These are phyloP conservation scores for Bilobella aurantiaca DNA, from an alignment of 1,140 invertebrate species.

Conservation along the genomic window DNA sequence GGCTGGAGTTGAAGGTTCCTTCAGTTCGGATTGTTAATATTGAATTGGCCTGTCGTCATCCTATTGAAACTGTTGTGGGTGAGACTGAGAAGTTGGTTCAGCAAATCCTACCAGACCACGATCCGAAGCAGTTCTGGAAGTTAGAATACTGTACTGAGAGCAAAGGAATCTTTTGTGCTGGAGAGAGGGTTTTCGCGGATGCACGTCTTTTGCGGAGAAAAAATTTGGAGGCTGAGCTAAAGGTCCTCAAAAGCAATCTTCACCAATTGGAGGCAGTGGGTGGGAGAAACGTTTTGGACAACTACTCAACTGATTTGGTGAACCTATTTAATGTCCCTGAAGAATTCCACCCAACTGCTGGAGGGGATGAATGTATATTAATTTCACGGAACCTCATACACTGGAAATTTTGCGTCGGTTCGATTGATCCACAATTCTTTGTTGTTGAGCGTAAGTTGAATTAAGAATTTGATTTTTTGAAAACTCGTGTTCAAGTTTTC, in stretches of 20 bases:
- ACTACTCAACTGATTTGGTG: conserved; percentile 35
- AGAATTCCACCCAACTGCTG: conserved; percentile 17
- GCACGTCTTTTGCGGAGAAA: not conserved
- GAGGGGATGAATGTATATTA: conserved; percentile 42
- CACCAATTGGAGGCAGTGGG: conserved; percentile 3
- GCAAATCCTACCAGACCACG: conserved; percentile 16
- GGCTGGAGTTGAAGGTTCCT: conserved; percentile 46
- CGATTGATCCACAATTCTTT: conserved; percentile 6
- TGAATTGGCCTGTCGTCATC: conserved; percentile 15
- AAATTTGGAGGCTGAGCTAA: conserved; percentile 14
- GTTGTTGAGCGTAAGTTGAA: conserved; percentile 18
- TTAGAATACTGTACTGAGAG: not conserved
- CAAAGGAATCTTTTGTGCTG: not conserved
- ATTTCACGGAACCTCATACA: conserved; percentile 54
- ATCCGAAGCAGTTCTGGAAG: conserved; percentile 23
- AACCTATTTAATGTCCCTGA: conserved; percentile 33
- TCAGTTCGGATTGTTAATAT: conserved; percentile 35
- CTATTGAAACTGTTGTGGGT: conserved; percentile 15
- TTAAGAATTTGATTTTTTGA: not conserved
- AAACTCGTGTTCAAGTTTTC: not conserved
- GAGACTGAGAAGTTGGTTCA: conserved; percentile 31
- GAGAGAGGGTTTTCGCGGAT: not conserved
- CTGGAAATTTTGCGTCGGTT: conserved; percentile 46
- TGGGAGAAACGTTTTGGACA: conserved; percentile 7
- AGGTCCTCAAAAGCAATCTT: not conserved